phyloP scores from a whole-genome alignment of 2,797 vertebrate species.

The Macroramphosus scolopax region DNA sequence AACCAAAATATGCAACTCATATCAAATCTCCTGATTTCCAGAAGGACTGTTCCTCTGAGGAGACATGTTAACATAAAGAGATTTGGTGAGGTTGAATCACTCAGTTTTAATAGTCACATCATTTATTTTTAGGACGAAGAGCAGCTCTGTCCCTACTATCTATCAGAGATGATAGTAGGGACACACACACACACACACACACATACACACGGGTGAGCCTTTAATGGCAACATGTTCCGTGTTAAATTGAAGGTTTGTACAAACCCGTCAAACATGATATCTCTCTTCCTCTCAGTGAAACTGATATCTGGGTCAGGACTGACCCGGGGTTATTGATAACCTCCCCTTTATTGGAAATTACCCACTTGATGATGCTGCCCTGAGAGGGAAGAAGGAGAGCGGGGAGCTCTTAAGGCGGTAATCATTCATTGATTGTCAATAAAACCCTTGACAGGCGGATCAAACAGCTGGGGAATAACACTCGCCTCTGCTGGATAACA shows the following conservation, averaged over 20 bases:
- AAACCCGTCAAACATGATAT: slow-evolving; percentile 12
- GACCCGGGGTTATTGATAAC: slow-evolving; percentile 33
- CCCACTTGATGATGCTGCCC: slow-evolving; percentile 28
- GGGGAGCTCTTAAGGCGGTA: slow-evolving; percentile 8
- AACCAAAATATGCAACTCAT: too few relatives aligned
- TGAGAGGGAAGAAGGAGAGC: slow-evolving; percentile 11
- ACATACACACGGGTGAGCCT: slow-evolving; percentile 6
- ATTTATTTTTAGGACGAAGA: too few relatives aligned
- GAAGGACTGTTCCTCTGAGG: too few relatives aligned
- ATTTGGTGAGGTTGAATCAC: too few relatives aligned
- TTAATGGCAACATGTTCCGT: slow-evolving; percentile 10
- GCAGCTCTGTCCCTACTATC: too few relatives aligned
- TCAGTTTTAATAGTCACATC: too few relatives aligned
- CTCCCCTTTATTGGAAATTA: slow-evolving; percentile 35
- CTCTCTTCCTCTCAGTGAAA: slow-evolving; percentile 5
- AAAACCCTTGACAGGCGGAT: slow-evolving; percentile 32
- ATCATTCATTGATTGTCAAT: slow-evolving; percentile 28
- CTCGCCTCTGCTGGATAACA: slow-evolving; percentile 1
- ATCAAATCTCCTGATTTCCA: too few relatives aligned
- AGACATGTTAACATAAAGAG: too few relatives aligned
- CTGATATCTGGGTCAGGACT: slow-evolving; percentile 21
- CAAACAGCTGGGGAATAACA: slow-evolving; percentile 20
- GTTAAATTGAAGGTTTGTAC: slow-evolving; percentile 27
- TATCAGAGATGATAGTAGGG: too few relatives aligned
- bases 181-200: slow-evolving; percentile 1